These are phyloP conservation scores for Leptinotarsa undecemlineata DNA, from an alignment of 1,140 invertebrate genomes.

Conservation along the genomic window DNA sequence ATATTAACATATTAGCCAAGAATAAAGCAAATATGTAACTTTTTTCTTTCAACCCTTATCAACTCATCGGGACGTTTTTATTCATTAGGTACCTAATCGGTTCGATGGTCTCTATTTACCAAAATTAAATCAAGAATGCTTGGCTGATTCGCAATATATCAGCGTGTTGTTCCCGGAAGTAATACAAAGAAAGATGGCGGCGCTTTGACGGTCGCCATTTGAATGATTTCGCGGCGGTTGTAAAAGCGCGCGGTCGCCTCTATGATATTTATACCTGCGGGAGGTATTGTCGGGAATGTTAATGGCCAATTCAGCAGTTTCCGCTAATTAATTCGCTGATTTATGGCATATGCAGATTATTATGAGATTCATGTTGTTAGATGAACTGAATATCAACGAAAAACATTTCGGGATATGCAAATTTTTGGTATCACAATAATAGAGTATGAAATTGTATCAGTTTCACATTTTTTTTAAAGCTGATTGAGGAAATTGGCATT, in stretches of 20 bases:
- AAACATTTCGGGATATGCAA: too few species aligned
- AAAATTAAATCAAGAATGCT: not conserved
- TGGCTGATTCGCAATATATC: not conserved
- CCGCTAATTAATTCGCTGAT: constrained; percentile 31
- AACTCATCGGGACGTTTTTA: too few species aligned
- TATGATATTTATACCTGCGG: constrained; percentile 34
- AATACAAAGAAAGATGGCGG: constrained; percentile 32
- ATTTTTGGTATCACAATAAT: too few species aligned
- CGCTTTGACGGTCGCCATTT: constrained; percentile 31
- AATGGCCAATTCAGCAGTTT: constrained; percentile 34
- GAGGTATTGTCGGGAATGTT: constrained; percentile 29
- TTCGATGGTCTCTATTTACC: not conserved
- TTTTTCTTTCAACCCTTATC: too few species aligned
- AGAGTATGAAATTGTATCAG: too few species aligned
- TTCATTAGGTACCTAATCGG: not conserved
- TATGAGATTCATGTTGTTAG: too few species aligned
- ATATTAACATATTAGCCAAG: too few species aligned
- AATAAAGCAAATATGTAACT: too few species aligned
- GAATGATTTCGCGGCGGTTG: constrained; percentile 23
- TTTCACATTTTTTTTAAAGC: too few species aligned
- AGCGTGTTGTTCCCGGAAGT: constrained; percentile 25
- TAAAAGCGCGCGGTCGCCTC: constrained; percentile 14
- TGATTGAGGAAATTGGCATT: too few species aligned
- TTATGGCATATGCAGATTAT: not conserved
- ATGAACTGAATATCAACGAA: too few species aligned